A percentile compares a stretch with the other conserved stretches of the same genome.
Conservation (phyloP, 2,797 vertebrate genomes). For the Vespertilio murinus region DNA sequence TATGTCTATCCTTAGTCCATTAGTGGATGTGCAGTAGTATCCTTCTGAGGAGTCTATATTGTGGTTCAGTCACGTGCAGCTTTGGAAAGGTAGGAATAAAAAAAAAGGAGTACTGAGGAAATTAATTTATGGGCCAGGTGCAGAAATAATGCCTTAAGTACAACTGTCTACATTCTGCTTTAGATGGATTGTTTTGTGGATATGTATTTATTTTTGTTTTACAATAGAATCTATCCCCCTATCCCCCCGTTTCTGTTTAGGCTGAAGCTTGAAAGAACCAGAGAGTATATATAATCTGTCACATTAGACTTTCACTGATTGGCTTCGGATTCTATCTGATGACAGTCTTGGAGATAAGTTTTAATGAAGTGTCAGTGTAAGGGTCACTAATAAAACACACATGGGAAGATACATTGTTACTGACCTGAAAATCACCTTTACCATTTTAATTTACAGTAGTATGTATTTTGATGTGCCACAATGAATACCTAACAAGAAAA, state of each 20-base stretch:
- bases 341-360: slow-evolving; percentile 27
- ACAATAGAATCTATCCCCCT: background rate
- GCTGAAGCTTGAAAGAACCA: slow-evolving; percentile 41
- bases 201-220: slow-evolving; percentile 11
- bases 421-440: slow-evolving; percentile 48
- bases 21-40: background rate
- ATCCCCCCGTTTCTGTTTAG: slow-evolving; percentile 3
- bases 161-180: slow-evolving; percentile 38
- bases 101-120: slow-evolving; percentile 27
- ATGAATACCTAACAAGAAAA: slow-evolving; percentile 35
- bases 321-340: slow-evolving; percentile 54
- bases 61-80: slow-evolving; percentile 19
- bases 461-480: background rate
- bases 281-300: slow-evolving; percentile 28
- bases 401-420: background rate
- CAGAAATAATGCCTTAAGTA: slow-evolving; percentile 16
- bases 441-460: background rate
- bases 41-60: background rate
- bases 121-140: background rate
- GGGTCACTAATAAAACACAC: slow-evolving; percentile 35
- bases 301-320: slow-evolving; percentile 44
- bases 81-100: slow-evolving; percentile 4
- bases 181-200: slow-evolving; percentile 40
- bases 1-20: background rate
- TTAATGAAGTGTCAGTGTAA: slow-evolving; percentile 50